Evolutionary conservation across 2,113 vertebrate species (phyloP).

Genomic region (Anguilla japonica): DNA sequence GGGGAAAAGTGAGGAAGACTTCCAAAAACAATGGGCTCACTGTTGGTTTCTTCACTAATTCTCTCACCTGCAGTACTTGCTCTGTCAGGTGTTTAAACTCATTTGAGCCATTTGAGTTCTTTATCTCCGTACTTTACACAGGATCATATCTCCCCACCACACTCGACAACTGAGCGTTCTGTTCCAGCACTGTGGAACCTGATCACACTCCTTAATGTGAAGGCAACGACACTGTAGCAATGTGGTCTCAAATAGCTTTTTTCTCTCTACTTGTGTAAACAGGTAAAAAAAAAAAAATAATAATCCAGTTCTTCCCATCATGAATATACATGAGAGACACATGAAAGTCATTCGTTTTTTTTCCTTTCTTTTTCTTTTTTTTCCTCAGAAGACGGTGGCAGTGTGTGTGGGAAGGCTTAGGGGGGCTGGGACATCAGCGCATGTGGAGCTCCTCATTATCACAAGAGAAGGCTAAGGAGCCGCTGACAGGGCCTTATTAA

Average conservation of each 20-base stretch:
- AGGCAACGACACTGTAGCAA: background rate
- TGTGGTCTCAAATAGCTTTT: background rate
- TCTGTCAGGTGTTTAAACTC: no score
- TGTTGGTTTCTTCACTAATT: background rate
- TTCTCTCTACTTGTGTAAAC: background rate
- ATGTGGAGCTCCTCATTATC: background rate
- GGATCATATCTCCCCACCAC: background rate
- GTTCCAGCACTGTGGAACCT: background rate
- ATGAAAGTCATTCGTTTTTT: background rate
- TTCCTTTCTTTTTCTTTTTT: background rate
- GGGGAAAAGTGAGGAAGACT: background rate
- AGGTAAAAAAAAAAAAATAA: background rate
- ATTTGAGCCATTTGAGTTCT: background rate
- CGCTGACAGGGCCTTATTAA: background rate
- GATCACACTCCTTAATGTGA: background rate
- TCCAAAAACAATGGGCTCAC: background rate
- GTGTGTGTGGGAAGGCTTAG: background rate
- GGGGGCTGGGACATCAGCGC: background rate
- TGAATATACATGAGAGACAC: background rate
- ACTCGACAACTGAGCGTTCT: background rate
- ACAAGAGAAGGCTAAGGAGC: background rate
- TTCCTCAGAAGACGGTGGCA: background rate
- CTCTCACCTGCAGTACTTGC: no score
- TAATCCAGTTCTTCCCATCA: background rate
- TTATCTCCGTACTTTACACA: background rate